Evolutionary conservation across 1,140 invertebrate genomes (phyloP).

Genomic region (Aradophagus sp.): DNA sequence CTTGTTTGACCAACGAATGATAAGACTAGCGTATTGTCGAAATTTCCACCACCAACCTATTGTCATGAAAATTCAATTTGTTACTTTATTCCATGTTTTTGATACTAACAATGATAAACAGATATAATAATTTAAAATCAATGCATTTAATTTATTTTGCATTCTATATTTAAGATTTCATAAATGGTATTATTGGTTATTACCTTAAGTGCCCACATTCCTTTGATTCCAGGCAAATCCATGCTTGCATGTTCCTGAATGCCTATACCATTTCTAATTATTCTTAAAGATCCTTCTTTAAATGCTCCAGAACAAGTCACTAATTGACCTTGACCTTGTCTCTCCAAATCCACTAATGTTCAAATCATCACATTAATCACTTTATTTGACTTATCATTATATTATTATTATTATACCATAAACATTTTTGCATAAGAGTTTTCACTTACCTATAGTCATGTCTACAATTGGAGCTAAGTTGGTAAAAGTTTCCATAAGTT

Average conservation of each 20-base stretch:
- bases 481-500: conserved; percentile 96
- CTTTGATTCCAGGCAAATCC: conserved; percentile 97
- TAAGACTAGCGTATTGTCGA: conserved; percentile 93
- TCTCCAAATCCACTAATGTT: conserved; percentile 89
- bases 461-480: conserved; percentile 98
- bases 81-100: no score
- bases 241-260: conserved; percentile 98
- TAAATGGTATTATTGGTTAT: neutral
- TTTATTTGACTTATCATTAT: neutral
- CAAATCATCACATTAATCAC: conserved; percentile 5
- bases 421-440: neutral
- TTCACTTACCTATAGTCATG: conserved; percentile 85
- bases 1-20: conserved; percentile 96
- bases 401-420: no score
- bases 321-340: conserved; percentile 97
- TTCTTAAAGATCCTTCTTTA: conserved; percentile 97
- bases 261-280: conserved; percentile 98
- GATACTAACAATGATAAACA: no score
- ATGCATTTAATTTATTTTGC: no score
- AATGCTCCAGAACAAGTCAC: conserved; percentile 98
- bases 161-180: no score
- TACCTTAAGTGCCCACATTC: conserved; percentile 93
- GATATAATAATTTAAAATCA: no score
- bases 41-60: conserved; percentile 77
- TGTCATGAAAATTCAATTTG: no score